phyloP scores from a whole-genome alignment of 2,113 vertebrate species.

The Corythoichthys haematopterus region DNA sequence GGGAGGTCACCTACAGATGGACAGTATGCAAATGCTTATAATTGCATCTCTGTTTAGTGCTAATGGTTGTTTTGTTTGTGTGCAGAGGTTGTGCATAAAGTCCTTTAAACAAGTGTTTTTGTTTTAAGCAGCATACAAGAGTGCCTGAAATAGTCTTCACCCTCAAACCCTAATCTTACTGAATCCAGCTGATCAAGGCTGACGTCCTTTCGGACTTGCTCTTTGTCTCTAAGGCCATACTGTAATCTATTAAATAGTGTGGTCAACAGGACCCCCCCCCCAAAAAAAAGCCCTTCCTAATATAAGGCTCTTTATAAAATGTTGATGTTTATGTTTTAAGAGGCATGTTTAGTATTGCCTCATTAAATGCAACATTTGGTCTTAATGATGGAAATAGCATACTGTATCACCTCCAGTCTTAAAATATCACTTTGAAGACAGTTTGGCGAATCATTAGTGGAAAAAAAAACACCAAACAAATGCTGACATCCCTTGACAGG shows the following conservation, averaged over 20 bases:
- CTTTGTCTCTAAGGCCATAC: not conserved
- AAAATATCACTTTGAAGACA: constrained; percentile 11
- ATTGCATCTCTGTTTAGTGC: not conserved
- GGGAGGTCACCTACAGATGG: not conserved
- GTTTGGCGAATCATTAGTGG: not conserved
- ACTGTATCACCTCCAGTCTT: not conserved
- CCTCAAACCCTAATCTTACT: constrained; percentile 1
- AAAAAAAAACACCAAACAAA: not conserved
- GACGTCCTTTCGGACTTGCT: not conserved
- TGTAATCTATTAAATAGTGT: not conserved
- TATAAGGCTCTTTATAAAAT: not conserved
- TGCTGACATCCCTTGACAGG: not conserved
- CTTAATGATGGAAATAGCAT: constrained; percentile 4
- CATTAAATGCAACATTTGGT: constrained; percentile 38
- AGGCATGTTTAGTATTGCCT: constrained; percentile 17
- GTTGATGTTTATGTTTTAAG: not conserved
- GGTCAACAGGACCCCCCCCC: not conserved
- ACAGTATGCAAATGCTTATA: not conserved
- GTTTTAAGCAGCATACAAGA: not conserved
- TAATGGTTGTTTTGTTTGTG: not conserved
- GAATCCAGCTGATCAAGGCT: constrained; percentile 2
- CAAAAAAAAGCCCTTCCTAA: constrained; percentile 12
- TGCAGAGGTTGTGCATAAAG: not conserved
- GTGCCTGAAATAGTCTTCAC: not conserved
- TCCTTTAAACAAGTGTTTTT: not conserved